Evolutionary conservation across 2,113 vertebrate species (phyloP).

Genomic region (Rostratula benghalensis): DNA sequence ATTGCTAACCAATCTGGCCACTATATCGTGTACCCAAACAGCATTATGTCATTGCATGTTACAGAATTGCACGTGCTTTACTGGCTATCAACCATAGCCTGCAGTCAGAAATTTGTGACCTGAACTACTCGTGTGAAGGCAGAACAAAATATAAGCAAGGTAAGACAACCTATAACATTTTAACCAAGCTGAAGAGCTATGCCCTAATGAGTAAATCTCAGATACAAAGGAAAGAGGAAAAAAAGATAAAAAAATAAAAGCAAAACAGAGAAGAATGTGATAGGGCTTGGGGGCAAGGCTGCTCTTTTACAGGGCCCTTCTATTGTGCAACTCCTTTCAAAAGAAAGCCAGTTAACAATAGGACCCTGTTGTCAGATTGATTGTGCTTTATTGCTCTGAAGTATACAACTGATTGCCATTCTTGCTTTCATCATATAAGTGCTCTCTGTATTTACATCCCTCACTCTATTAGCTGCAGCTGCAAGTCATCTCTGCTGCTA

Average conservation of each 20-base stretch:
- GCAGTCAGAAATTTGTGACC: background rate
- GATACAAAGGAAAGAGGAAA: fast-evolving
- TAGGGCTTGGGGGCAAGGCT: background rate
- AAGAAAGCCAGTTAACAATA: slow-evolving; percentile 1
- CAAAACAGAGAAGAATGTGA: background rate
- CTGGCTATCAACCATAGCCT: background rate
- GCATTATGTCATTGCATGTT: fast-evolving
- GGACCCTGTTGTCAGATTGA: slow-evolving; percentile 3
- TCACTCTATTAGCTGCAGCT: slow-evolving; percentile 45
- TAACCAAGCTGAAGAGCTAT: background rate
- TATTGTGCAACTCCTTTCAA: background rate
- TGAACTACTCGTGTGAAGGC: background rate
- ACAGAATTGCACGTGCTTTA: background rate
- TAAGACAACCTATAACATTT: background rate
- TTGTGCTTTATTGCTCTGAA: slow-evolving; percentile 54
- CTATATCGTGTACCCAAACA: background rate
- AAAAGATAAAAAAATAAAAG: background rate
- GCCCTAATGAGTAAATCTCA: background rate
- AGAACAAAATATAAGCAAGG: background rate
- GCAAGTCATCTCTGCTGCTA: slow-evolving; percentile 42
- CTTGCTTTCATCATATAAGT: slow-evolving; percentile 18
- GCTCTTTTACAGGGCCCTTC: background rate
- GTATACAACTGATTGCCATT: slow-evolving; percentile 8
- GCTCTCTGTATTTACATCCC: slow-evolving; percentile 14
- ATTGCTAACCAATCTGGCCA: background rate